Evolutionary conservation across 2,113 vertebrate species (phyloP).

Genomic region (Limanda limanda): DNA sequence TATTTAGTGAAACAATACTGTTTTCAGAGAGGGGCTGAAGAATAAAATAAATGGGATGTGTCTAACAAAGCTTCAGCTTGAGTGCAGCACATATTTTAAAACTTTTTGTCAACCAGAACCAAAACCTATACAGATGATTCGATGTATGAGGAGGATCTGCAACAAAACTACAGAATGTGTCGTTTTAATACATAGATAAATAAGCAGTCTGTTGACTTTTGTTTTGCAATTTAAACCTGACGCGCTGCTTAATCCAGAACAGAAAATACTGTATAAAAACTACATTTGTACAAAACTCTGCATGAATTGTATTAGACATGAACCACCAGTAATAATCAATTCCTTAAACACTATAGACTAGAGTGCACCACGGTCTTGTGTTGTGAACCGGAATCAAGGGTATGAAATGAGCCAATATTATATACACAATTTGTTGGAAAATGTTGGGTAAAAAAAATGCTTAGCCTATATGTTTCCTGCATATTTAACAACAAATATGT

Average conservation of each 20-base stretch:
- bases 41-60: background rate
- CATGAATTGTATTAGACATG: too few species aligned
- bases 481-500: background rate
- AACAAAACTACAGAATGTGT: background rate
- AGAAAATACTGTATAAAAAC: too few species aligned
- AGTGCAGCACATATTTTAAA: slow-evolving; percentile 8
- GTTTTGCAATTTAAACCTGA: too few species aligned
- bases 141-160: background rate
- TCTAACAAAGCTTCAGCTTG: slow-evolving; percentile 25
- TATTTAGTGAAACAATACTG: slow-evolving; percentile 27
- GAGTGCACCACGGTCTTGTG: too few species aligned
- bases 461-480: background rate
- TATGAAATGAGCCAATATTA: background rate
- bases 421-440: background rate
- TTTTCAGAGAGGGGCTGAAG: slow-evolving; percentile 5
- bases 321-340: too few species aligned
- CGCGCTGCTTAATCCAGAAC: too few species aligned
- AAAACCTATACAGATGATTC: background rate
- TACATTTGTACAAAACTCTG: too few species aligned
- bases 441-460: background rate
- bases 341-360: too few species aligned
- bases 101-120: slow-evolving; percentile 14
- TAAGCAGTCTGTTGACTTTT: too few species aligned
- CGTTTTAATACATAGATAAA: background rate
- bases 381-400: too few species aligned